Evolutionary conservation across 2,888 invertebrate genomes (phyloP).

Genomic region (Hypena proboscidalis): DNA sequence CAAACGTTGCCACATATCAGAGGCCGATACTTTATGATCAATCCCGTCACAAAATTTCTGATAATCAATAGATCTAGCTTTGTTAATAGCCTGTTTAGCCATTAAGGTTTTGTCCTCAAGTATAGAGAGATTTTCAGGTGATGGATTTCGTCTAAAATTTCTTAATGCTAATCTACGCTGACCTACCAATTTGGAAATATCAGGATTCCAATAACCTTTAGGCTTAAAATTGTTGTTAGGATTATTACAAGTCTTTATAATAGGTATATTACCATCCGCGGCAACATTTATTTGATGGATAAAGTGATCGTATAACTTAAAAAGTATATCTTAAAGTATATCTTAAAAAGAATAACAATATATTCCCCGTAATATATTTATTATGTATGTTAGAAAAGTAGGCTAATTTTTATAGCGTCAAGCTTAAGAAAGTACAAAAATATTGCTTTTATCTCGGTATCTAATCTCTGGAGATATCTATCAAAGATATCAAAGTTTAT

Average conservation of each 20-base stretch:
- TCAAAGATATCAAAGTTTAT: conserved; percentile 19
- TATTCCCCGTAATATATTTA: background rate
- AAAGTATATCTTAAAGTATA: too few species aligned
- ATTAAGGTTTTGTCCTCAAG: background rate
- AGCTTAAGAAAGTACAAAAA: conserved; percentile 4
- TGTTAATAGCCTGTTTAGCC: background rate
- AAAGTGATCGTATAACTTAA: too few species aligned
- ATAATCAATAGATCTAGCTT: background rate
- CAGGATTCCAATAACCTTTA: conserved; percentile 1
- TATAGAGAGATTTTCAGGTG: background rate
- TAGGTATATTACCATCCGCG: too few species aligned
- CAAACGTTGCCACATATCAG: conserved; percentile 4
- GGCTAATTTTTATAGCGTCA: background rate
- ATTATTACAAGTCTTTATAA: background rate
- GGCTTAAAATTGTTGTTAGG: background rate
- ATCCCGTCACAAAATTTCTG: conserved; percentile 3
- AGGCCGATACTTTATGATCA: background rate
- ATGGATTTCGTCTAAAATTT: conserved; percentile 4
- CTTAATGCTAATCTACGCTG: conserved; percentile 3
- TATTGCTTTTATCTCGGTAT: conserved; percentile 17
- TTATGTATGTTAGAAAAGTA: too few species aligned
- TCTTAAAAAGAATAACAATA: background rate
- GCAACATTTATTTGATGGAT: too few species aligned
- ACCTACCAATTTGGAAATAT: background rate
- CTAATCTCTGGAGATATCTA: background rate